phyloP scores from a whole-genome alignment of 2,113 vertebrate species.

The Oreochromis aureus region DNA sequence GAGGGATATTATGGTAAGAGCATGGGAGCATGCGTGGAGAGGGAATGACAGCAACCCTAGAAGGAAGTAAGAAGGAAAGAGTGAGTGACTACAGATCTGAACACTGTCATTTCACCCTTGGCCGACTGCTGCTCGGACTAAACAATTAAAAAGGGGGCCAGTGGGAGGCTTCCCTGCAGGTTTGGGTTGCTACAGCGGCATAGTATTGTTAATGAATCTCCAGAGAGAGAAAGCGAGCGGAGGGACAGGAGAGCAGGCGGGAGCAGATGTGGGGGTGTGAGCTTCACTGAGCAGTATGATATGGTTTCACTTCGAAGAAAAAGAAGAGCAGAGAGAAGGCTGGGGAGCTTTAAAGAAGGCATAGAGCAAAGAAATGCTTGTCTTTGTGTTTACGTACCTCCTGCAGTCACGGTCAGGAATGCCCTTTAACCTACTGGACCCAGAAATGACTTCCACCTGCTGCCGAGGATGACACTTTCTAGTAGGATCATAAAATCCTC shows the following conservation, averaged over 20 bases:
- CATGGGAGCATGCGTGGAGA: constrained; percentile 13
- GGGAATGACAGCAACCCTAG: constrained; percentile 3
- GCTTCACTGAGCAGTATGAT: constrained; percentile 22
- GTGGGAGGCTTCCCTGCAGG: constrained; percentile 52
- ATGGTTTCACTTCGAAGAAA: constrained; percentile 27
- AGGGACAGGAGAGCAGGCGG: background rate
- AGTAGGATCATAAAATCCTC: background rate
- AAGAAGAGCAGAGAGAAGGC: constrained; percentile 29
- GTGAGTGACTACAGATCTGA: background rate
- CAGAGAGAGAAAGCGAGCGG: constrained; percentile 38
- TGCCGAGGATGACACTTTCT: constrained; percentile 34
- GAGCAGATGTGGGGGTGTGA: constrained; percentile 38
- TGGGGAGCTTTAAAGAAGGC: background rate
- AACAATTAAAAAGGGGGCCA: constrained; percentile 58
- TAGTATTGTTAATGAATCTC: constrained; percentile 70
- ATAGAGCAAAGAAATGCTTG: constrained; percentile 3
- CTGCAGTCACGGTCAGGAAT: constrained; percentile 36
- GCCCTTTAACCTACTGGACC: constrained; percentile 17
- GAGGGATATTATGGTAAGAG: constrained; percentile 2
- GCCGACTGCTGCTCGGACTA: constrained; percentile 1
- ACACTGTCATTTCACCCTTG: constrained; percentile 27
- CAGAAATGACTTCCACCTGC: constrained; percentile 1
- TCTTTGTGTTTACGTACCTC: constrained; percentile 35
- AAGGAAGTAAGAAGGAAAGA: constrained; percentile 30
- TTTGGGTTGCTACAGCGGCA: constrained; percentile 66